A percentile compares a stretch with the other conserved stretches of the same genome.
These are phyloP conservation scores for Drosophila prosaltans DNA, from an alignment of 1,140 invertebrate species.

Conservation along the genomic window DNA sequence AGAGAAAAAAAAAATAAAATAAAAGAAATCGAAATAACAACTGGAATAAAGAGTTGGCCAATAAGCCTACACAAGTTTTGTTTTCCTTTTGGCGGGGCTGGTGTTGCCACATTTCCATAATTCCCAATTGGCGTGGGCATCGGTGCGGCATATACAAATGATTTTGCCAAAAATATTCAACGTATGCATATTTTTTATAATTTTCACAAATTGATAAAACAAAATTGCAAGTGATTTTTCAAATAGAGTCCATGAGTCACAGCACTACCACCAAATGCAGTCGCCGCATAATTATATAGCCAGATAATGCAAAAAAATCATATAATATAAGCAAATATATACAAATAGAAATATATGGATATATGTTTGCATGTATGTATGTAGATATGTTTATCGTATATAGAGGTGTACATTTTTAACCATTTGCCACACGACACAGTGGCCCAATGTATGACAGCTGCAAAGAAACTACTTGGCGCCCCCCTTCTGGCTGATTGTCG, in stretches of 20 bases:
- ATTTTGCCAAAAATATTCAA: conserved; percentile 78
- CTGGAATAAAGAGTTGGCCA: conserved; percentile 71
- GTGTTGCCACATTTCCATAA: conserved; percentile 66
- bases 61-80: conserved; percentile 18
- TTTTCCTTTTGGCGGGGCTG: not conserved
- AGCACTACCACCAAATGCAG: conserved; percentile 4
- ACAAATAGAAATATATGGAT: not conserved
- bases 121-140: conserved; percentile 51
- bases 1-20: not conserved
- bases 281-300: conserved; percentile 75
- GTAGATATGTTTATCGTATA: not conserved
- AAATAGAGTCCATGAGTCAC: conserved; percentile 61
- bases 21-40: conserved; percentile 36
- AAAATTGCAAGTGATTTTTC: conserved; percentile 82
- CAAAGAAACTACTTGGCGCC: conserved; percentile 63
- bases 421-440: conserved; percentile 67
- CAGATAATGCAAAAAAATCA: conserved; percentile 62
- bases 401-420: conserved; percentile 37
- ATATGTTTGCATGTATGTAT: too few relatives aligned
- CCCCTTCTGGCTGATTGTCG: conserved; percentile 54
- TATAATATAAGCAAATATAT: conserved; percentile 10
- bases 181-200: conserved; percentile 82
- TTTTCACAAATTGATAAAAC: conserved; percentile 81
- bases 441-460: conserved; percentile 73
- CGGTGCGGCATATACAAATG: conserved; percentile 68